phyloP scores from a whole-genome alignment of 2,797 vertebrate species.

The Acrossocheilus wenchowensis region DNA sequence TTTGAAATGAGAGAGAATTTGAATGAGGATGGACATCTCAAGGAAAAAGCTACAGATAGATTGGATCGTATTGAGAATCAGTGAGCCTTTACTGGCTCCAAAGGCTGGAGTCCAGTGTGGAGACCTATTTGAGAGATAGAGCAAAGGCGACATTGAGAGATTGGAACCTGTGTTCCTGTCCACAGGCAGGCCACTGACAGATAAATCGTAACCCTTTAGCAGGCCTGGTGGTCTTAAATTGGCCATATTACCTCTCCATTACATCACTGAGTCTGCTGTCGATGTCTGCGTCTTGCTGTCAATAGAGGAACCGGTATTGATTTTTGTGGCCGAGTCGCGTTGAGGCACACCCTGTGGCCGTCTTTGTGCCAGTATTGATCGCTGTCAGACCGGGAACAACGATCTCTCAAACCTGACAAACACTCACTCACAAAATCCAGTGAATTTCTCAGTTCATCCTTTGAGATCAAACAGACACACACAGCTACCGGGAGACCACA shows the following conservation, averaged over 20 bases:
- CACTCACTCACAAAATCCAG: not conserved
- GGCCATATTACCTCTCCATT: constrained; percentile 23
- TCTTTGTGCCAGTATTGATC: constrained; percentile 53
- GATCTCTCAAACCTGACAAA: constrained; percentile 8
- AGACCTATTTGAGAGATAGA: constrained; percentile 13
- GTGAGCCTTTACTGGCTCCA: constrained; percentile 1
- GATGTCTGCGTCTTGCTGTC: constrained; percentile 29
- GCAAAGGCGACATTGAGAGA: not conserved
- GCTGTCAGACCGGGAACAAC: constrained; percentile 3
- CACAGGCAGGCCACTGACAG: constrained; percentile 26
- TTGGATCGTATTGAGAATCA: constrained; percentile 30
- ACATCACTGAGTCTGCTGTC: constrained; percentile 44
- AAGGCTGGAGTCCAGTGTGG: constrained; percentile 3
- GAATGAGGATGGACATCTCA: not conserved
- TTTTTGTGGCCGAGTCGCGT: constrained; percentile 37
- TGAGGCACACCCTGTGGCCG: constrained; percentile 1
- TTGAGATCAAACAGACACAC: not conserved
- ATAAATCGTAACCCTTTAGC: constrained; percentile 38
- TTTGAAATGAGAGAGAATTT: not conserved
- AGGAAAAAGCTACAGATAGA: not conserved
- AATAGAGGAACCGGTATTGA: constrained; percentile 43
- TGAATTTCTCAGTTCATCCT: not conserved
- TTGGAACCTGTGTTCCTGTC: constrained; percentile 2
- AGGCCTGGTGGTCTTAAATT: constrained; percentile 30
- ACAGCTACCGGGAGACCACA: not conserved